Base-by-base conservation (phyloP, 2,113 vertebrate genomes). In the Athene noctua region DNA sequence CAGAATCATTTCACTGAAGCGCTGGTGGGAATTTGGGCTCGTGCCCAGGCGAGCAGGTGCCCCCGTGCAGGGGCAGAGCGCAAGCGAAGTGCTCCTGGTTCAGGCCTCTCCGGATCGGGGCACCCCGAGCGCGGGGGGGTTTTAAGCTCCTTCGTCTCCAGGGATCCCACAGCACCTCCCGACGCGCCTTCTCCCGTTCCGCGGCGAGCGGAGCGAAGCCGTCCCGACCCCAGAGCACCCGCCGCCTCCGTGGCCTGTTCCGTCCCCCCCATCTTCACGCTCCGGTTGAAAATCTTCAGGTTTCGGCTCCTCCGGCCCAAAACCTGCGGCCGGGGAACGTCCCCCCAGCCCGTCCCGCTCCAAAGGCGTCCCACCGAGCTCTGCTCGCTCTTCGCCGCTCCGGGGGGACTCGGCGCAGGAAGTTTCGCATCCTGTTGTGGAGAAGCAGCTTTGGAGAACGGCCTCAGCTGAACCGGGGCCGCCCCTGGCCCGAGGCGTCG, bases 201-300 rank as follows among this genome's bases (percentile, higher is more conserved):
- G 0, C 23, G 10, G 72, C 3, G 1, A 67, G n/a, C 0, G 4
- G 19, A 34, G 23, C 7, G 1, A 54, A 54, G 67, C 34, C 2
- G 5, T 17, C 42, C 58, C 3, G 1, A 0, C 6, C 20, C 23
- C 3, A 2, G 83, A 22, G 1, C 21, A 17, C 51, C 44, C 2
- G 10, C 8, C 3, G 0, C 51, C 6, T n/a, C 49, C 5, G 0
- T 2, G 30, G 16, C 20, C 23, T 1, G 0, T 9, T 20, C 10
- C 3, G 46, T 55, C 30, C n/a, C 81, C 74, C 95, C 3, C 2
- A 9, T 1, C 22, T 30, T 32, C 17, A 1, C 0, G 5, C 2
- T 29, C 55, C 0, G 0, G 17, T 15, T n/a, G 34, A 17, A 65
- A 73, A 29, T 4, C 9, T 21, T 36, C 61, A 5, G 38, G 8